These are phyloP conservation scores for Drosophila pseudoananassae DNA, from an alignment of 1,140 invertebrate species.

Conservation along the genomic window DNA sequence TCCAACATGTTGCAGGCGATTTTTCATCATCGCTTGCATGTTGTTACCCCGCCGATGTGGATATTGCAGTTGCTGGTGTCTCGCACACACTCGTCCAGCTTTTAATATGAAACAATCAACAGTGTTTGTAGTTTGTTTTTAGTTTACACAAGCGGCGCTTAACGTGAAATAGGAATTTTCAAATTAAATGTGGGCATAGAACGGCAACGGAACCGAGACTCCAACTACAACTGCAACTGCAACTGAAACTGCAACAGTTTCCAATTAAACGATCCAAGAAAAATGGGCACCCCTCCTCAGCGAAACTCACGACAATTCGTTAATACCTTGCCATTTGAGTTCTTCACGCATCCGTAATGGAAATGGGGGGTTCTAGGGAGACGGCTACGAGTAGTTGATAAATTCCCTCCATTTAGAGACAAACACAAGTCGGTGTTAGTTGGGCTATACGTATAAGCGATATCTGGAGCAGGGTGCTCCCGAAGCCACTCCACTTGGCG, in stretches of 20 bases:
- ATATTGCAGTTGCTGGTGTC: slow-evolving; percentile 43
- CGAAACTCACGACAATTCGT: slow-evolving; percentile 74
- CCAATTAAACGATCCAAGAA: slow-evolving; percentile 77
- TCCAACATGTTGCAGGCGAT: slow-evolving; percentile 80
- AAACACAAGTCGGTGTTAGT: slow-evolving; percentile 75
- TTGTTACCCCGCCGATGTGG: slow-evolving; percentile 48
- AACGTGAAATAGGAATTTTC: slow-evolving; percentile 62
- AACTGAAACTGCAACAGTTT: slow-evolving; percentile 65
- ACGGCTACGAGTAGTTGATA: slow-evolving; percentile 62
- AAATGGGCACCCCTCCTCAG: slow-evolving; percentile 54
- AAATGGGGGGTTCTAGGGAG: slow-evolving; percentile 15
- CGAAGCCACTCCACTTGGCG: slow-evolving; percentile 37
- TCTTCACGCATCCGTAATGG: slow-evolving; percentile 71
- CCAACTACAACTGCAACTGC: slow-evolving; percentile 12
- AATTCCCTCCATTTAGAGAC: slow-evolving; percentile 68
- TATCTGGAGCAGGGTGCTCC: slow-evolving; percentile 64
- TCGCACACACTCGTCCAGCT: slow-evolving; percentile 51
- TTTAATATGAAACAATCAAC: slow-evolving; percentile 79
- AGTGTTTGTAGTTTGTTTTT: slow-evolving; percentile 76
- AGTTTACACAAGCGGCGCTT: slow-evolving; percentile 52
- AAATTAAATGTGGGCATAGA: slow-evolving; percentile 76
- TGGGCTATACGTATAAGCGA: slow-evolving; percentile 57
- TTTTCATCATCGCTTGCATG: slow-evolving; percentile 80
- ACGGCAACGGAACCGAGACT: slow-evolving; percentile 9
- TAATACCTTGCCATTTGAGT: slow-evolving; percentile 80